phyloP scores from a whole-genome alignment of 2,113 vertebrate species.

The Benitochromis conjunctus region DNA sequence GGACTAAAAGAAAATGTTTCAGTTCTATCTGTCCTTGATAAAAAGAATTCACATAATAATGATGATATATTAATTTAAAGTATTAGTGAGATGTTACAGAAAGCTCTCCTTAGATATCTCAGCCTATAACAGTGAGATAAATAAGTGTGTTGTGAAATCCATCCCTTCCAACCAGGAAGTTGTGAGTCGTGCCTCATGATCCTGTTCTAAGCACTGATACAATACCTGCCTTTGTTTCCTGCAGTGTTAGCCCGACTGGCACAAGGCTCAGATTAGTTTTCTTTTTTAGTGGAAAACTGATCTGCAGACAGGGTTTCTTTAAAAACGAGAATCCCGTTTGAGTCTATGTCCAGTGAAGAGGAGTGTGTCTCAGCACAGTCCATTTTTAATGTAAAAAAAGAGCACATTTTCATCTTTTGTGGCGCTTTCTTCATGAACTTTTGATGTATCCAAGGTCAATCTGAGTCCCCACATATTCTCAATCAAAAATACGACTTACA shows the following conservation, averaged over 20 bases:
- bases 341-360: neutral
- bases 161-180: constrained; percentile 22
- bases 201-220: constrained; percentile 34
- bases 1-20: neutral
- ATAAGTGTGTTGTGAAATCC: constrained; percentile 37
- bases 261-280: constrained; percentile 46
- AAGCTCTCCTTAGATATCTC: neutral
- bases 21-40: neutral
- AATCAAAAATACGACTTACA: neutral
- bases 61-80: neutral
- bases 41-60: neutral
- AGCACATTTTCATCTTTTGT: neutral
- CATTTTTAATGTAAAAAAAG: neutral
- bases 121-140: neutral
- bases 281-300: constrained; percentile 11
- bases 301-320: neutral
- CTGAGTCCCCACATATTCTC: neutral
- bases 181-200: constrained; percentile 48
- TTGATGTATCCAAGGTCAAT: neutral
- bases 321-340: neutral
- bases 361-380: neutral
- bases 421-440: neutral
- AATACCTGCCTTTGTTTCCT: constrained; percentile 60
- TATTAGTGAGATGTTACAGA: neutral
- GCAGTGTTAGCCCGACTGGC: constrained; percentile 6